phyloP scores from a whole-genome alignment of 2,888 invertebrate genomes.

The Rhogogaster chlorosoma region DNA sequence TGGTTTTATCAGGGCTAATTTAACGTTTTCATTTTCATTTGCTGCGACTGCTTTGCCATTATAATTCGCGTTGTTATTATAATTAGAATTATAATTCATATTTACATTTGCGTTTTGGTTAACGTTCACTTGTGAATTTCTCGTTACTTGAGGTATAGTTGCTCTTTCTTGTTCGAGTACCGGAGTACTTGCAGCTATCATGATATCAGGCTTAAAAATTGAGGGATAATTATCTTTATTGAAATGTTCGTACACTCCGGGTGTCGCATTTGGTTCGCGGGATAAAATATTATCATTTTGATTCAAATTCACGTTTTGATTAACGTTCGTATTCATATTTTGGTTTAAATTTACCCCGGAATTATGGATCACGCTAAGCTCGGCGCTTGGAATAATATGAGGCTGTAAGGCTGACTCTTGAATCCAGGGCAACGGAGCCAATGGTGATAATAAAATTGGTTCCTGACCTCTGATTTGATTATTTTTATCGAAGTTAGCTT shows the following conservation, averaged over 20 bases:
- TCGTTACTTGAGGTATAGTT: conserved; percentile 7
- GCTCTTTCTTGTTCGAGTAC: not conserved
- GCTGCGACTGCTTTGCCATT: conserved; percentile 16
- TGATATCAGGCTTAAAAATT: not conserved
- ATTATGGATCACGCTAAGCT: not conserved
- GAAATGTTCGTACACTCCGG: not conserved
- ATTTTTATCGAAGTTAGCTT: not conserved
- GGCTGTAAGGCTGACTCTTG: not conserved
- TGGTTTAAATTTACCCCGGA: not conserved
- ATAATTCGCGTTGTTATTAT: conserved; percentile 34
- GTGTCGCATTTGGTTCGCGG: not conserved
- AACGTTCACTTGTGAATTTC: conserved; percentile 15
- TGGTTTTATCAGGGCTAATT: conserved; percentile 22
- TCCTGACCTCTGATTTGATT: not conserved
- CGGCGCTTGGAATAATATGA: not conserved
- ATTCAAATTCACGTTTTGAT: not conserved
- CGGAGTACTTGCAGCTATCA: not conserved
- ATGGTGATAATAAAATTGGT: not conserved
- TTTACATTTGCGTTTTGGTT: conserved; percentile 46
- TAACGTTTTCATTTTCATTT: conserved; percentile 36
- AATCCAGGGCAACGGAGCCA: conserved; percentile 5
- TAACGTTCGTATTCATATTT: not conserved
- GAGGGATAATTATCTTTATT: not conserved
- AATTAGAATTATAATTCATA: conserved; percentile 52
- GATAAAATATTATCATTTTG: not conserved